Conservation (phyloP, 2,797 vertebrate species). For the Dermochelys coriacea region DNA sequence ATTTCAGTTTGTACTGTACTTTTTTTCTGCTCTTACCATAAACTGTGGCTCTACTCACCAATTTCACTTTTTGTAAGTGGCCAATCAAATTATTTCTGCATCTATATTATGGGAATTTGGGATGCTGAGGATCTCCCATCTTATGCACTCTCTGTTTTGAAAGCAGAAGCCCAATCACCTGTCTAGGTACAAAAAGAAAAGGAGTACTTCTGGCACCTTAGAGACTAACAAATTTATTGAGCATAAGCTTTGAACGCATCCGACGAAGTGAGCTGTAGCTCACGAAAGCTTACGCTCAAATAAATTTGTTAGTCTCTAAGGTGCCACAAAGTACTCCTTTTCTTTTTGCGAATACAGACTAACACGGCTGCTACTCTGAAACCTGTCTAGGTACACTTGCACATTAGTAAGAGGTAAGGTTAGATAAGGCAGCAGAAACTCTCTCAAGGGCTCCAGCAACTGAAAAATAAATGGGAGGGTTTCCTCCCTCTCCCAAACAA, state of each 20-base stretch:
- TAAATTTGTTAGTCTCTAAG: too few species aligned
- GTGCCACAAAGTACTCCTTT: too few species aligned
- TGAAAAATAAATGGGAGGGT: background rate
- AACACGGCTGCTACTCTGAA: too few species aligned
- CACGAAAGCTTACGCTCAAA: too few species aligned
- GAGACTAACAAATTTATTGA: too few species aligned
- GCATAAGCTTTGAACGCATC: too few species aligned
- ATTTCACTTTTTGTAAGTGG: background rate
- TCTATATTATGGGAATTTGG: background rate
- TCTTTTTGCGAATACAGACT: too few species aligned
- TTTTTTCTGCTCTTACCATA: background rate
- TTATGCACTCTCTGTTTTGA: rapidly evolving
- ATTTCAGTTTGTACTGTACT: background rate
- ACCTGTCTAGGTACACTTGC: background rate
- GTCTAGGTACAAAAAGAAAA: background rate
- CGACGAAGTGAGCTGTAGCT: too few species aligned
- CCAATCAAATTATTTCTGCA: background rate
- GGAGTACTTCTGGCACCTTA: too few species aligned
- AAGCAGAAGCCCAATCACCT: background rate
- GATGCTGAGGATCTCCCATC: background rate
- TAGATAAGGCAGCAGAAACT: background rate
- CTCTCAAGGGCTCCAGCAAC: rapidly evolving
- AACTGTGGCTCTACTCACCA: background rate
- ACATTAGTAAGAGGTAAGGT: background rate
- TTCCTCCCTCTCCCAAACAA: background rate